phyloP scores from a whole-genome alignment of 2,888 invertebrate genomes.

The Bedellia somnulentella region DNA sequence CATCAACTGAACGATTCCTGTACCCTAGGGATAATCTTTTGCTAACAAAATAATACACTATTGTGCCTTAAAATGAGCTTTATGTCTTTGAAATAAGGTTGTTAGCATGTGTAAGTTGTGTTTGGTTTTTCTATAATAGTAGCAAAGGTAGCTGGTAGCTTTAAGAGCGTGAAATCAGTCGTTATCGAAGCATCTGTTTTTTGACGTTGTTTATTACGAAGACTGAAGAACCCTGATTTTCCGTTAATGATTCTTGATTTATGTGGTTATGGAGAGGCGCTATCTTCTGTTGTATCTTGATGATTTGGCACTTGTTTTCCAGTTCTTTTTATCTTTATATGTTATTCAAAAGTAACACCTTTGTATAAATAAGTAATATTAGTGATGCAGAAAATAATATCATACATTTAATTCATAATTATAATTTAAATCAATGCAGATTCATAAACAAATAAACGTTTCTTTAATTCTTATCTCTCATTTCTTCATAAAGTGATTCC shows the following conservation, averaged over 20 bases:
- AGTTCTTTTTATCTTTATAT: conserved; percentile 2
- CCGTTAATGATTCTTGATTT: conserved; percentile 37
- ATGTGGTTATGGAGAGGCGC: conserved; percentile 20
- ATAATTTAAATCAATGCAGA: neutral
- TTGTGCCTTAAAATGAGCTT: neutral
- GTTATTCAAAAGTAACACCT: neutral
- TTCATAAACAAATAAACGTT: neutral
- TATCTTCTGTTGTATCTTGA: conserved; percentile 10
- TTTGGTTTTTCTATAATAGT: conserved; percentile 13
- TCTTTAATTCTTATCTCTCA: neutral
- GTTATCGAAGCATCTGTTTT: conserved; percentile 41
- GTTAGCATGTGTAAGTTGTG: neutral
- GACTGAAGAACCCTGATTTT: conserved; percentile 23
- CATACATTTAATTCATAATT: neutral
- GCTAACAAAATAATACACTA: neutral
- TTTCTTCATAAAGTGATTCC: too few species aligned
- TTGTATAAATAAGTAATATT: neutral
- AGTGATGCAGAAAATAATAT: neutral
- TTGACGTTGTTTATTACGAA: conserved; percentile 38
- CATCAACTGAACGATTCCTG: conserved; percentile 32
- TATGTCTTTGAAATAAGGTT: conserved; percentile 1
- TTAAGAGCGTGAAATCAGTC: conserved; percentile 32
- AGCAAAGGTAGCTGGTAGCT: conserved; percentile 33
- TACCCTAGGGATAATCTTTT: conserved; percentile 21
- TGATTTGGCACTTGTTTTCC: conserved; percentile 6